These are phyloP conservation scores for Caenorhabditis doughertyi DNA, from an alignment of 2,888 invertebrate genomes.

Conservation along the genomic window DNA sequence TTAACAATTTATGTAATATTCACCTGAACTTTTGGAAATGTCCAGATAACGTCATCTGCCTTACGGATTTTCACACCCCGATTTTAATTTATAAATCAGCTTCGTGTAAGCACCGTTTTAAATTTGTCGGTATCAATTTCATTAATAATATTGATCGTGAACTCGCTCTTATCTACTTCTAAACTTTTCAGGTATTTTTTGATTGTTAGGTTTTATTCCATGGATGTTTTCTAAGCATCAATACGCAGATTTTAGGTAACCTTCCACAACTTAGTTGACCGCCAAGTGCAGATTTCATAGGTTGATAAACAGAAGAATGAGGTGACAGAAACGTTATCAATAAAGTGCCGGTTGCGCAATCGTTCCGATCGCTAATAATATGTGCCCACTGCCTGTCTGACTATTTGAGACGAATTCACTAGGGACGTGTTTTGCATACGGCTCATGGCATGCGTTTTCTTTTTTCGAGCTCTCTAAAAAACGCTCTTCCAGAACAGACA, in stretches of 20 bases:
- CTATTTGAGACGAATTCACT: background rate
- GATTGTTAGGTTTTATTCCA: background rate
- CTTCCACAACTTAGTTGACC: too few species aligned
- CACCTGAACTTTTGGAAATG: constrained; percentile 60
- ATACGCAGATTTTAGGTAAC: too few species aligned
- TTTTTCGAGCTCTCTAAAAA: background rate
- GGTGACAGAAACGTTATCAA: constrained; percentile 23
- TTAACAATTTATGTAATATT: constrained; percentile 61
- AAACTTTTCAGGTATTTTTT: background rate
- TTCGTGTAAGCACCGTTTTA: constrained; percentile 56
- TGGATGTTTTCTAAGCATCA: too few species aligned
- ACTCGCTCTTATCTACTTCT: constrained; percentile 6
- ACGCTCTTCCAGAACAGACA: constrained; percentile 19
- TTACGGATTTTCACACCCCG: constrained; percentile 67
- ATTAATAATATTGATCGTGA: constrained; percentile 22
- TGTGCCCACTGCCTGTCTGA: background rate
- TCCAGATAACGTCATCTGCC: constrained; percentile 65
- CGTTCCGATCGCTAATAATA: background rate
- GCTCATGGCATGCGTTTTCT: background rate
- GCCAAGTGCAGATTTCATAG: background rate
- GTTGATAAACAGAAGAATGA: constrained; percentile 3
- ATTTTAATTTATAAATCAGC: constrained; percentile 64
- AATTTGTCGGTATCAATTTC: constrained; percentile 14
- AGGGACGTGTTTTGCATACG: background rate
- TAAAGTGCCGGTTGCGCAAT: constrained; percentile 32